Evolutionary conservation across 2,797 vertebrate species (phyloP), one percentile per base, ranked within the genome.

Genomic region (Apodemus agrarius): DNA sequence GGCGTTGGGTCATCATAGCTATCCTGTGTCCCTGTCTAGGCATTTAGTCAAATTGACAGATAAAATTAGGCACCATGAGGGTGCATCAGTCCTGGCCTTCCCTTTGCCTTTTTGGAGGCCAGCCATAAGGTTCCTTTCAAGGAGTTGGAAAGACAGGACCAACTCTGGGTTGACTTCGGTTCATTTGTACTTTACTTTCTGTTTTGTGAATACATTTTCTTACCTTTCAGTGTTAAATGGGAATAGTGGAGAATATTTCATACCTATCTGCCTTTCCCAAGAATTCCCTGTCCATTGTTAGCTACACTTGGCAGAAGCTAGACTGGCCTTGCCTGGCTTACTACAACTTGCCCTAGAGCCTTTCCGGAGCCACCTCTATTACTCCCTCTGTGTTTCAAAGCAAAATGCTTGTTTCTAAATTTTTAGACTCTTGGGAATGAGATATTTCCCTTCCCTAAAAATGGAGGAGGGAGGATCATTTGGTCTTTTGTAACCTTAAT

Each of bases 221-320:
- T 8, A 11, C 46, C 78, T 29, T 0, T n/a, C 5, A 57, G 98
- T 99, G n/a, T 98, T 97, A 95, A 98, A 97, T 86, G 98, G 98
- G 85, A 97, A 98, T 83, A 96, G 95, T 0, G 98, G 98, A 98
- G 95, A 0, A 98, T 98, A 69, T 99, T 99, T 98, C 40, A n/a
- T 29, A 98, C 17, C 43, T 69, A 13, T 21, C 37, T 13, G 0
- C 69, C 79, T 91, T 43, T 74, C n/a, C 85, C 52, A 22, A 40
- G 75, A 22, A 10, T 61, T 61, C 31, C 52, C 57, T 34, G 0
- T 13, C 37, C 1, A 21, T 85, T 63, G 90, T 94, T 93, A 96
- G 86, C 85, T 90, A 24, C 13, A 69, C 31, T 65, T 87, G 95
- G 46, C 81, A 89, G 91, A 93, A 92, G 83, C 46, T 0, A 14